These are phyloP conservation scores for Cyphomyrmex costatus DNA, from an alignment of 1,140 invertebrate species.

Conservation along the genomic window DNA sequence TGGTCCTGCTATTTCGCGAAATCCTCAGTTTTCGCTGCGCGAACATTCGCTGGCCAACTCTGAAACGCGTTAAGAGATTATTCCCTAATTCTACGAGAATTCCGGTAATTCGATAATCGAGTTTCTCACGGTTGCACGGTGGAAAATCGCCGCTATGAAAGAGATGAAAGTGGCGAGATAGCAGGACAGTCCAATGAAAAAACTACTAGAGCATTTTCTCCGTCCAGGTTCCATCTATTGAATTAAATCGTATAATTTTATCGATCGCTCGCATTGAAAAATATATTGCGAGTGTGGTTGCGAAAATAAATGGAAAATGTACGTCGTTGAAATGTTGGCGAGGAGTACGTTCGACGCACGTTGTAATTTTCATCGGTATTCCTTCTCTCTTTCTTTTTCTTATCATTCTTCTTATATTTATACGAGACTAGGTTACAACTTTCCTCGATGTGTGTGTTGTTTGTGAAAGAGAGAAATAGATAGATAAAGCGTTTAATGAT, in stretches of 20 bases:
- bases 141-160: slow-evolving; percentile 11
- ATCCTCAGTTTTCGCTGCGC: slow-evolving; percentile 9
- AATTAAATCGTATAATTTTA: slow-evolving; percentile 70
- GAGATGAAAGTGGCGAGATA: slow-evolving; percentile 45
- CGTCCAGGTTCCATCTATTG: slow-evolving; percentile 22
- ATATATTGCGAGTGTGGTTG: slow-evolving; percentile 14
- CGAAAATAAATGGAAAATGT: slow-evolving; percentile 48
- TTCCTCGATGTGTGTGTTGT: neutral
- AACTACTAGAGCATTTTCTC: neutral
- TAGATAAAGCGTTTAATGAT: neutral
- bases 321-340: slow-evolving; percentile 6
- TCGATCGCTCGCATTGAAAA: slow-evolving; percentile 43
- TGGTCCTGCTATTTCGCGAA: neutral
- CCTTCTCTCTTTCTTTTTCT: neutral
- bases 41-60: slow-evolving; percentile 25
- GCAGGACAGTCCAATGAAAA: neutral
- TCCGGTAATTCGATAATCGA: slow-evolving; percentile 61
- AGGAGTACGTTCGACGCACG: neutral
- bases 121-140: slow-evolving; percentile 2
- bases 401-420: slow-evolving; percentile 8
- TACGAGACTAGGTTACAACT: neutral
- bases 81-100: slow-evolving; percentile 44
- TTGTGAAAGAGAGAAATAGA: neutral
- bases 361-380: neutral
- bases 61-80: slow-evolving; percentile 55